Percentiles rank a stretch among this genome's conserved stretches.
phyloP scores from a whole-genome alignment of 2,888 invertebrate genomes.

The Hartigia nigra region DNA sequence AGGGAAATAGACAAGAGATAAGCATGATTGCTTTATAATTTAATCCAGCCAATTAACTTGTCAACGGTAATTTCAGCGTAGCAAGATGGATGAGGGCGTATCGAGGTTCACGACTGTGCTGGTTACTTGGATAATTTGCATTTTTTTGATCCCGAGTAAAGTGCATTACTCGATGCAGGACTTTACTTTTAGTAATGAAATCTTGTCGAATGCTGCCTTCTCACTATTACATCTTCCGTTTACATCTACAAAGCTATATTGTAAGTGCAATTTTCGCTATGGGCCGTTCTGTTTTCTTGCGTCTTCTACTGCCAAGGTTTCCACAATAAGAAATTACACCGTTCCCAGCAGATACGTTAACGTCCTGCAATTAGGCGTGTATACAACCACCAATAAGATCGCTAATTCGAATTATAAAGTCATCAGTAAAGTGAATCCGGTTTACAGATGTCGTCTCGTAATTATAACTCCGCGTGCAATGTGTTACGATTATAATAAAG shows the following conservation, averaged over 20 bases:
- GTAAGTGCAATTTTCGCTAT: background rate
- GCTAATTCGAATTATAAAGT: slow-evolving; percentile 45
- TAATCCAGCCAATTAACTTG: slow-evolving; percentile 37
- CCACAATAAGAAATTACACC: slow-evolving; percentile 29
- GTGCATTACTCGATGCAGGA: background rate
- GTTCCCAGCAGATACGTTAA: slow-evolving; percentile 25
- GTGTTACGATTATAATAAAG: slow-evolving; percentile 29
- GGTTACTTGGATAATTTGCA: background rate
- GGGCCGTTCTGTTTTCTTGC: background rate
- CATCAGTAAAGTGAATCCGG: slow-evolving; percentile 30
- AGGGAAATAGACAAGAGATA: slow-evolving; percentile 24
- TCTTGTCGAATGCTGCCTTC: background rate
- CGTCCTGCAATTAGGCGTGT: slow-evolving; percentile 34
- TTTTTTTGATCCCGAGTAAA: background rate
- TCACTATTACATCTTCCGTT: background rate
- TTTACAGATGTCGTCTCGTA: slow-evolving; percentile 38
- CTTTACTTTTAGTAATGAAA: background rate
- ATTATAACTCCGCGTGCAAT: slow-evolving; percentile 33
- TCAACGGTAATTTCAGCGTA: slow-evolving; percentile 34
- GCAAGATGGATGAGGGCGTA: slow-evolving; percentile 29
- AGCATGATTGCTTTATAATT: slow-evolving; percentile 44
- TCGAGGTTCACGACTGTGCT: background rate
- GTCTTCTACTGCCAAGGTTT: background rate
- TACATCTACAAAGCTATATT: background rate
- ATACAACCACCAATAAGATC: slow-evolving; percentile 34